Percentiles rank a stretch among this genome's conserved stretches.
phyloP scores from a whole-genome alignment of 2,113 vertebrate species.

The Eulemur macaco region DNA sequence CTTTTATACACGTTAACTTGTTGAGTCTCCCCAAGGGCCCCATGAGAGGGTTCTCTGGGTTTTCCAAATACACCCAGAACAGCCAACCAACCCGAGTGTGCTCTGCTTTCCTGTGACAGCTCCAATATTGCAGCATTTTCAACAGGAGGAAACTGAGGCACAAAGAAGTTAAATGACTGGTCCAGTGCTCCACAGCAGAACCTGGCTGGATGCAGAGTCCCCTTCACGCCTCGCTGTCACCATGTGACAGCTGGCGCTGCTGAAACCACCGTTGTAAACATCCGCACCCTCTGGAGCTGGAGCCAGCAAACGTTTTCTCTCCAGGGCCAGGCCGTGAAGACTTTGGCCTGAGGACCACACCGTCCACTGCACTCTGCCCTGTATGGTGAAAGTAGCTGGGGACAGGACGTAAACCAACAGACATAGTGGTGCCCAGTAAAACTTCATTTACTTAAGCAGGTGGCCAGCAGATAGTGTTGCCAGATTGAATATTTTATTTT shows the following conservation, averaged over 20 bases:
- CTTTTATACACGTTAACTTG: not conserved
- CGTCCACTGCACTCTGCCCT: rapidly evolving
- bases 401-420: no score
- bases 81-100: rapidly evolving
- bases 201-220: not conserved
- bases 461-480: not conserved
- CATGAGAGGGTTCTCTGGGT: not conserved
- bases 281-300: rapidly evolving
- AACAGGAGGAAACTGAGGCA: not conserved
- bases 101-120: not conserved
- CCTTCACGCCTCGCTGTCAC: rapidly evolving
- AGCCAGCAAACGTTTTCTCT: not conserved
- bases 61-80: not conserved
- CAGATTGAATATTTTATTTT: slow-evolving; percentile 15
- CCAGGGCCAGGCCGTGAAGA: not conserved
- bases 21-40: not conserved
- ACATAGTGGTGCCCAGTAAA: not conserved
- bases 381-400: not conserved
- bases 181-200: not conserved
- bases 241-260: no score
- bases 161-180: not conserved
- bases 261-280: rapidly evolving
- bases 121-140: not conserved
- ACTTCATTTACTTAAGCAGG: not conserved
- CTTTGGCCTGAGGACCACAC: not conserved